Percentiles rank a stretch among this genome's conserved stretches.
phyloP scores from a whole-genome alignment of 64 coral and sea anemone genomes.

The Pocillopora verrucosa region DNA sequence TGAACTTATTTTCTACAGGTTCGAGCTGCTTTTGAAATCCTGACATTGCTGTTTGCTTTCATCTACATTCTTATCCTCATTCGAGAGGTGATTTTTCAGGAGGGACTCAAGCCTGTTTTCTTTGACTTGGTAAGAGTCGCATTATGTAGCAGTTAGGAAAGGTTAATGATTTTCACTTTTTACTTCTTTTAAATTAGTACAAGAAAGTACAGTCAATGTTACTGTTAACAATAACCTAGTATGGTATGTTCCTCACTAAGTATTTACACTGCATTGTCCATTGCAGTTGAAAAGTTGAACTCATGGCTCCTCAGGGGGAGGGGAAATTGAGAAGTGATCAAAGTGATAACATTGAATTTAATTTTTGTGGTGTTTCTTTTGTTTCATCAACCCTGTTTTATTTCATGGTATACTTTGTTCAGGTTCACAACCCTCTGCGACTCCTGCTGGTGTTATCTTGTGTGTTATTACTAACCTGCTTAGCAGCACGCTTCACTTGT shows the following conservation, averaged over 20 bases:
- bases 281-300: too few species aligned
- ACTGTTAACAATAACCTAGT: too few species aligned
- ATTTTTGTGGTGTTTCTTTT: neutral
- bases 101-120: conserved; percentile 75
- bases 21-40: conserved; percentile 73
- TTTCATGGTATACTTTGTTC: neutral
- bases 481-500: conserved; percentile 67
- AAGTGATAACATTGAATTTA: neutral
- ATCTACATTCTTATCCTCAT: conserved; percentile 74
- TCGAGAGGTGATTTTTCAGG: conserved; percentile 61
- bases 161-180: too few species aligned
- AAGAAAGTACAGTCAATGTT: too few species aligned
- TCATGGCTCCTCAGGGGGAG: too few species aligned
- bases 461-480: conserved; percentile 56
- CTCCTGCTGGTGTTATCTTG: conserved; percentile 80
- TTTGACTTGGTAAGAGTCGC: conserved; percentile 67
- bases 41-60: conserved; percentile 64
- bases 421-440: conserved; percentile 84
- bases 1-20: conserved; percentile 33
- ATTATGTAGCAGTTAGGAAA: too few species aligned
- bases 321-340: neutral
- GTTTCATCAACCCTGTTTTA: neutral
- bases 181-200: too few species aligned
- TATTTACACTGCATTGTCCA: too few species aligned
- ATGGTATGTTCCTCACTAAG: too few species aligned